phyloP scores from a whole-genome alignment of 2,888 invertebrate genomes.

The Dermolepida albohirtum region DNA sequence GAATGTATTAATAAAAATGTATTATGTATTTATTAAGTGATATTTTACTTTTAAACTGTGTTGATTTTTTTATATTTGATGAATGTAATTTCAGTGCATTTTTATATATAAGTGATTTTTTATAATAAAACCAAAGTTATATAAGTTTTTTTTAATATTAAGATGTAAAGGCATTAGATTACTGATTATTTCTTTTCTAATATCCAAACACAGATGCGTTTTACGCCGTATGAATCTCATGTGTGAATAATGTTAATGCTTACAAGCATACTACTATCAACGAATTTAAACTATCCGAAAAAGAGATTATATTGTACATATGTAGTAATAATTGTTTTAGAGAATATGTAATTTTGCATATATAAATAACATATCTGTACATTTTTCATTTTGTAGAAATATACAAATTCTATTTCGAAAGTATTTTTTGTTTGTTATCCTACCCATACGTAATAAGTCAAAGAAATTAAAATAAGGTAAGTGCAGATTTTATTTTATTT shows the following conservation, averaged over 20 bases:
- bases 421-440: constrained; percentile 11
- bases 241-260: neutral
- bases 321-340: constrained; percentile 46
- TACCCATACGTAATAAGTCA: neutral
- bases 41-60: neutral
- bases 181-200: constrained; percentile 9
- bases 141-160: constrained; percentile 26
- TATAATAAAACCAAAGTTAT: constrained; percentile 40
- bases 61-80: constrained; percentile 6
- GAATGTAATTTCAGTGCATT: constrained; percentile 13
- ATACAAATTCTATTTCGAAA: constrained; percentile 47
- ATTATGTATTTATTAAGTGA: too few relatives aligned
- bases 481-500: constrained; percentile 5
- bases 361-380: constrained; percentile 52
- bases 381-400: constrained; percentile 52
- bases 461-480: constrained; percentile 35
- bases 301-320: constrained; percentile 47
- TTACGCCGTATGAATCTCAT: neutral
- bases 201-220: neutral
- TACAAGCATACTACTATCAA: constrained; percentile 24
- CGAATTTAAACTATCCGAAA: constrained; percentile 40
- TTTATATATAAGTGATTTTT: constrained; percentile 14
- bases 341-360: constrained; percentile 45
- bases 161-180: neutral
- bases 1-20: too few relatives aligned